Evolutionary conservation across 1,140 invertebrate genomes (phyloP), one percentile per base, ranked within the genome.

Genomic region (Sipha flava): DNA sequence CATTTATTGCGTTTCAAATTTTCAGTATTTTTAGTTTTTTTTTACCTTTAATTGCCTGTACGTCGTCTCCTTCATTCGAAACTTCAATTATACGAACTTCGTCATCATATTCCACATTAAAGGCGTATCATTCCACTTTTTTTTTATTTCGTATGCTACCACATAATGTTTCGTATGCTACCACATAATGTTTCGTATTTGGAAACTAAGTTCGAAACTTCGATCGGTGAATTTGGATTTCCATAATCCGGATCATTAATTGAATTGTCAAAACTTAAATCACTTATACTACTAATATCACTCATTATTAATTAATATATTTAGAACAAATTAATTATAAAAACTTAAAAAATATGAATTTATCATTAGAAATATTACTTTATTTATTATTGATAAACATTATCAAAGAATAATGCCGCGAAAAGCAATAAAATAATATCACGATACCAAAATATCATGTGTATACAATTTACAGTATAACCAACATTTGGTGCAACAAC

Each of bases 281-380:
- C 37, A 68, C 64, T 68, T 68, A 45, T 18, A 68, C 64, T 68
- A 43, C n/a, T 43, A 43, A 68, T 43, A n/a, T n/a, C n/a, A 68
- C 37, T 68, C 64, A 68, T 68, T 37, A 21, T 45, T 26, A 43
- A 18, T 68, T 7, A 18, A 68, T 43, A 23, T 3, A 43, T n/a
- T n/a, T n/a, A n/a, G n/a, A n/a, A n/a, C n/a, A n/a, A n/a, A n/a
- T n/a, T n/a, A n/a, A n/a, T n/a, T n/a, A n/a, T n/a, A n/a, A n/a
- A n/a, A n/a, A n/a, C n/a, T 40, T 40, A 40, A 40, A 40, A 40
- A 40, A 40, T 6, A 40, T 40, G 4, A 4, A 40, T 40, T 40
- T n/a, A n/a, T n/a, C n/a, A n/a, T n/a, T n/a, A n/a, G n/a, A n/a
- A n/a, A n/a, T n/a, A n/a, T n/a, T n/a, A n/a, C n/a, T n/a, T n/a